These are phyloP conservation scores for Calameuta filiformis DNA, from an alignment of 2,888 invertebrate species.

Conservation along the genomic window DNA sequence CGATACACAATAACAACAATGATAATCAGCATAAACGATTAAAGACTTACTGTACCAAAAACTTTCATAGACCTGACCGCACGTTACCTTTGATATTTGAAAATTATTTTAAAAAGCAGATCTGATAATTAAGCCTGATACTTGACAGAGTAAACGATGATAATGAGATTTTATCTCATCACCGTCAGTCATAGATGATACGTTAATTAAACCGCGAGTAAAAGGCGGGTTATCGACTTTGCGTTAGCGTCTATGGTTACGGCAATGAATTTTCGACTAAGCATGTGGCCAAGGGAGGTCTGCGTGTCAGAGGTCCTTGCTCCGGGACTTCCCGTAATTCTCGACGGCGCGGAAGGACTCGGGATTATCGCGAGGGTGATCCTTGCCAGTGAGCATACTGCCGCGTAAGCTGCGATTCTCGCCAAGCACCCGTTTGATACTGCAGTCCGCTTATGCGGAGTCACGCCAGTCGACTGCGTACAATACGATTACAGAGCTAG, in stretches of 20 bases:
- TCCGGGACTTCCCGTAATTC: neutral
- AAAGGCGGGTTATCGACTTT: slow-evolving; percentile 2
- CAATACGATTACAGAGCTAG: slow-evolving; percentile 56
- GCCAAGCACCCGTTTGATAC: slow-evolving; percentile 6
- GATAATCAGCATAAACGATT: neutral
- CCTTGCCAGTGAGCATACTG: slow-evolving; percentile 47
- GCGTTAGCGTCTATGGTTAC: slow-evolving; percentile 30
- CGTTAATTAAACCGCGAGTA: neutral
- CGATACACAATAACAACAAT: neutral
- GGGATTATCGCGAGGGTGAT: slow-evolving; percentile 31
- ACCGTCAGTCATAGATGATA: neutral
- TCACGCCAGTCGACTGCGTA: slow-evolving; percentile 62
- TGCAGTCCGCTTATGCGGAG: slow-evolving; percentile 53
- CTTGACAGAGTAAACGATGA: neutral
- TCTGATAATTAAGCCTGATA: neutral
- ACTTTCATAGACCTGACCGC: neutral
- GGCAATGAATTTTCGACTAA: slow-evolving; percentile 19
- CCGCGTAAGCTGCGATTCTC: slow-evolving; percentile 25
- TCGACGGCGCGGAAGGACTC: neutral
- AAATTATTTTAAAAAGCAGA: neutral
- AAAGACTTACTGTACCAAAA: neutral
- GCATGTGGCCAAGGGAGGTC: slow-evolving; percentile 20
- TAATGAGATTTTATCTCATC: neutral
- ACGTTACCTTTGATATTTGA: neutral
- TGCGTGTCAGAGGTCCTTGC: slow-evolving; percentile 45